phyloP scores from a whole-genome alignment of 35 echinoderm and acorn worm species.

The Nesometra sesokonis region DNA sequence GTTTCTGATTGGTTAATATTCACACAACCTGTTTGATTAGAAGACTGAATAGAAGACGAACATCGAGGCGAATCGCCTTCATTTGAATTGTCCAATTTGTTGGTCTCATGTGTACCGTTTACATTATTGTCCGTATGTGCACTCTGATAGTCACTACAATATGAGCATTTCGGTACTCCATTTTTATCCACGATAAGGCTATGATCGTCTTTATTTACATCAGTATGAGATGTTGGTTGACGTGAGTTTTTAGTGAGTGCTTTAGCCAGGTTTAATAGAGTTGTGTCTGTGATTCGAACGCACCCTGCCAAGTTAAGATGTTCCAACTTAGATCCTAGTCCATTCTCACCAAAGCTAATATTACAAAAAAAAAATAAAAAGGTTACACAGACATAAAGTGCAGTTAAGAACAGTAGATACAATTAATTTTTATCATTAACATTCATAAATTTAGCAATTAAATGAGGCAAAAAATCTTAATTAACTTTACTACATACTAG shows the following conservation, averaged over 20 bases:
- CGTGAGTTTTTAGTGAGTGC: constrained; percentile 7
- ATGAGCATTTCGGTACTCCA: constrained; percentile 2
- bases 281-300: constrained; percentile 42
- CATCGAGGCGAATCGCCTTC: neutral
- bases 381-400: no score
- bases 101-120: neutral
- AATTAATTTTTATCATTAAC: no score
- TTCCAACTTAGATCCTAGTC: constrained; percentile 36
- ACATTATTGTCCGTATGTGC: neutral
- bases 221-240: neutral
- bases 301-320: constrained; percentile 74
- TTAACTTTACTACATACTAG: no score
- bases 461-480: no score
- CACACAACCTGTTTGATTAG: neutral
- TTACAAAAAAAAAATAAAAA: neutral
- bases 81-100: neutral
- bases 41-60: neutral
- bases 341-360: constrained; percentile 36
- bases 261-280: constrained; percentile 40
- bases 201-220: neutral
- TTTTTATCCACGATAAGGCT: neutral
- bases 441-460: neutral
- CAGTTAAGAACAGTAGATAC: no score
- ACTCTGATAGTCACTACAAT: neutral
- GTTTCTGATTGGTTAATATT: neutral